phyloP scores from a whole-genome alignment of 2,888 invertebrate species.

The Drosophila austrosaltans region DNA sequence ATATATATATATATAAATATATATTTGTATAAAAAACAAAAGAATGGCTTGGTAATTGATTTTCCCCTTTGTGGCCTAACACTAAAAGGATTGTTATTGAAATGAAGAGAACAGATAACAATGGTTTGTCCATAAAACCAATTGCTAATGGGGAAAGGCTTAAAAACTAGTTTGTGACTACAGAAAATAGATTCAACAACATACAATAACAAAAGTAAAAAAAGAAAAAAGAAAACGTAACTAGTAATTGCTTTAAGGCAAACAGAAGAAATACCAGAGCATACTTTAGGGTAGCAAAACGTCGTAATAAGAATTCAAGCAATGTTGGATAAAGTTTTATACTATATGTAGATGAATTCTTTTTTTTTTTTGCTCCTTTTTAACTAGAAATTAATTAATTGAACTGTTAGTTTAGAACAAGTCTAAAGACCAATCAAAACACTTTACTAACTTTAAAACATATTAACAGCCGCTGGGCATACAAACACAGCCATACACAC shows the following conservation, averaged over 20 bases:
- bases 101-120: conserved; percentile 1
- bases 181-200: not conserved
- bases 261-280: no score
- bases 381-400: conserved; percentile 4
- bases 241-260: no score
- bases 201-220: not conserved
- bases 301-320: not conserved
- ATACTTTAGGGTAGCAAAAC: not conserved
- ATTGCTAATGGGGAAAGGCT: not conserved
- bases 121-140: no score
- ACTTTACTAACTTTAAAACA: conserved; percentile 13
- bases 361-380: not conserved
- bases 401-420: not conserved
- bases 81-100: conserved; percentile 1
- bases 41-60: conserved; percentile 11
- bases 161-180: conserved; percentile 1
- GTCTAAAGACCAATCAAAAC: conserved; percentile 1
- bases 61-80: not conserved
- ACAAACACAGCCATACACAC: not conserved
- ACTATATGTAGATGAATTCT: not conserved
- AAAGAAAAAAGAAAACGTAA: no score
- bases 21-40: not conserved
- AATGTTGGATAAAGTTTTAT: no score
- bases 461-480: conserved; percentile 4
- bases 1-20: not conserved